Base-by-base conservation (phyloP, 2,113 vertebrate genomes). In the Sorex fumeus region DNA sequence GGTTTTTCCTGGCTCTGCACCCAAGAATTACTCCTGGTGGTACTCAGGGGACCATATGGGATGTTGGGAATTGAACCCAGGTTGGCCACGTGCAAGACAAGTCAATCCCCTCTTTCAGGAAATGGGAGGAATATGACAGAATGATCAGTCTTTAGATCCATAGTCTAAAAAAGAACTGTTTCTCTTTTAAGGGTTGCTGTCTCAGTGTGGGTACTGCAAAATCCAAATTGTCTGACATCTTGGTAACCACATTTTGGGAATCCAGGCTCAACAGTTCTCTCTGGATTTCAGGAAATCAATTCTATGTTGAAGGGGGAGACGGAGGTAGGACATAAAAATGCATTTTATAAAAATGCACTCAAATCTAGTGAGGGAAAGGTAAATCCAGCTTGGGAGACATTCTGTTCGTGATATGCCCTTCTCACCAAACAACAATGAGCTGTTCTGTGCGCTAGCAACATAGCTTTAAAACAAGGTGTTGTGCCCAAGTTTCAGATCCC, bases 51-150 rank as follows among this genome's bases (percentile, higher is more conserved):
- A 15, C n/a, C n/a, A n/a, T n/a, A n/a, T n/a, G n/a, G n/a, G n/a
- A n/a, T n/a, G n/a, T n/a, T n/a, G n/a, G n/a, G n/a, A n/a, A n/a
- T n/a, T n/a, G n/a, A 53, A 53, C 53, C 53, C 7, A 15, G 53
- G 12, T 53, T 19, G 18, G 12, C 53, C 10, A 4, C 53, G 15
- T 53, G 53, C 53, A 53, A 53, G 53, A 97, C 96, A 95, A 97
- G 97, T 96, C 97, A 95, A 98, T 97, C 97, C 98, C 98, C 96
- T 98, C 97, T 97, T 97, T 87, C 79, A 95, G 95, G 34, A 96
- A 96, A 72, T 70, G 87, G 88, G 90, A 43, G 71, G n/a, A 93
- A 92, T 93, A 96, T 84, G 4, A 94, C 53, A 94, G 91, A 87
- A 94, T 95, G 91, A 88, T 96, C 94, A 77, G 92, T 94, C 88